These are phyloP conservation scores for Caloenas nicobarica DNA, from an alignment of 2,113 vertebrate species.

Conservation along the genomic window DNA sequence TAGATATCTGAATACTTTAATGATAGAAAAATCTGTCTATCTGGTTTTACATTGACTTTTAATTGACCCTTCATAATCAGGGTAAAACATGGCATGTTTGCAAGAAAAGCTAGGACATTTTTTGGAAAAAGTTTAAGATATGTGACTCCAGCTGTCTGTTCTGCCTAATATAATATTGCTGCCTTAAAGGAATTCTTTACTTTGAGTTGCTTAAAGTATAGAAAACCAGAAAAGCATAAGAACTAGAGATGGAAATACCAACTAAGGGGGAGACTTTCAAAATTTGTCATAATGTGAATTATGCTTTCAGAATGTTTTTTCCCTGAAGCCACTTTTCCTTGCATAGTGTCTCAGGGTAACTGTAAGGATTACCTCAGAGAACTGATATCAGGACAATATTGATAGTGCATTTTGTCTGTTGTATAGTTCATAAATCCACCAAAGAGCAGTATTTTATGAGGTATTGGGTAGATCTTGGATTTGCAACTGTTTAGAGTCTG, in stretches of 20 bases:
- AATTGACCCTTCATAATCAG: neutral
- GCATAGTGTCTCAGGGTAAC: neutral
- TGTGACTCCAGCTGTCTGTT: neutral
- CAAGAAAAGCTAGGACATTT: neutral
- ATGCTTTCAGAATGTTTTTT: neutral
- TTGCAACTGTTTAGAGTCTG: neutral
- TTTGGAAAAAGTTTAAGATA: neutral
- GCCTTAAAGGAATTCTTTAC: neutral
- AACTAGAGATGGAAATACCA: neutral
- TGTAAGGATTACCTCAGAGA: neutral
- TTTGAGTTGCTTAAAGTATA: neutral
- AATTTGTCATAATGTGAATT: neutral
- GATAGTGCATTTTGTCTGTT: neutral
- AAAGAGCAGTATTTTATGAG: neutral
- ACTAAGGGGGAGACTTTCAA: neutral
- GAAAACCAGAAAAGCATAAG: neutral
- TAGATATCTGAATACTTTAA: neutral
- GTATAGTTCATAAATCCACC: neutral
- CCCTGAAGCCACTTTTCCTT: neutral
- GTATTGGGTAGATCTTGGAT: neutral
- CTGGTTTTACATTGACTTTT: neutral
- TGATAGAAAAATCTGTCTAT: neutral
- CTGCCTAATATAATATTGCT: neutral
- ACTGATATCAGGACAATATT: neutral
- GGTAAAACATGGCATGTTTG: neutral